Percentiles rank a stretch among this genome's conserved stretches.
phyloP scores from a whole-genome alignment of 2,888 invertebrate genomes.

The Chymomyza fuscimana region DNA sequence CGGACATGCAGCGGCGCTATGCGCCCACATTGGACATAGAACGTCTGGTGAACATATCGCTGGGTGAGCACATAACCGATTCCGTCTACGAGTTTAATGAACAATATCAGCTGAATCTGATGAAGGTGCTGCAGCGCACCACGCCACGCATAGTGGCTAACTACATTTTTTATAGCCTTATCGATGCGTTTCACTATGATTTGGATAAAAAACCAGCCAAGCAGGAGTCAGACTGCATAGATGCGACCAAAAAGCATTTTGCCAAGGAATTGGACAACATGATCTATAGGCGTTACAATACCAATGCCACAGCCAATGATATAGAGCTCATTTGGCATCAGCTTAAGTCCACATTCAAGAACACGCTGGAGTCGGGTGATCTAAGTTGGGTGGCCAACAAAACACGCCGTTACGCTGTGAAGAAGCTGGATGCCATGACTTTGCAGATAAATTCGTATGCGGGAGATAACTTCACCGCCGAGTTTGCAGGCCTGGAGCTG shows the following conservation, averaged over 20 bases:
- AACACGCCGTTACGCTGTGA: conserved; percentile 58
- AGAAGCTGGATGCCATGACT: conserved; percentile 65
- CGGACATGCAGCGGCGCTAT: conserved; percentile 57
- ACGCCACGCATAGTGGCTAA: conserved; percentile 67
- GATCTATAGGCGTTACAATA: conserved; percentile 65
- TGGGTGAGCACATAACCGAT: conserved; percentile 52
- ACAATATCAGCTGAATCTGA: conserved; percentile 63
- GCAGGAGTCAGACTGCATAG: conserved; percentile 52
- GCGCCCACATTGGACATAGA: conserved; percentile 57
- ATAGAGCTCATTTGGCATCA: conserved; percentile 70
- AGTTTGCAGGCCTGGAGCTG: conserved; percentile 58
- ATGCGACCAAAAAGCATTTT: conserved; percentile 59
- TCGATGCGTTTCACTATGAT: conserved; percentile 56
- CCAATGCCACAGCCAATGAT: conserved; percentile 57
- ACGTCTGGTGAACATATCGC: conserved; percentile 55
- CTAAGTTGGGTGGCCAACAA: conserved; percentile 59
- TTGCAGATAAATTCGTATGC: conserved; percentile 65
- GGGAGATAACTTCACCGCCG: conserved; percentile 58
- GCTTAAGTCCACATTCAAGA: conserved; percentile 63
- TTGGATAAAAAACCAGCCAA: conserved; percentile 29
- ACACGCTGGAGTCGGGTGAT: conserved; percentile 45
- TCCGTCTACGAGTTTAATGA: conserved; percentile 60
- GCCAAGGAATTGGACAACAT: conserved; percentile 76
- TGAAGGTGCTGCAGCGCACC: conserved; percentile 45
- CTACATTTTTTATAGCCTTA: conserved; percentile 71